Percentiles rank a stretch among this genome's conserved stretches.
Evolutionary conservation across 2,113 vertebrate species (phyloP).

Genomic region (Ceyx cyanopectus): DNA sequence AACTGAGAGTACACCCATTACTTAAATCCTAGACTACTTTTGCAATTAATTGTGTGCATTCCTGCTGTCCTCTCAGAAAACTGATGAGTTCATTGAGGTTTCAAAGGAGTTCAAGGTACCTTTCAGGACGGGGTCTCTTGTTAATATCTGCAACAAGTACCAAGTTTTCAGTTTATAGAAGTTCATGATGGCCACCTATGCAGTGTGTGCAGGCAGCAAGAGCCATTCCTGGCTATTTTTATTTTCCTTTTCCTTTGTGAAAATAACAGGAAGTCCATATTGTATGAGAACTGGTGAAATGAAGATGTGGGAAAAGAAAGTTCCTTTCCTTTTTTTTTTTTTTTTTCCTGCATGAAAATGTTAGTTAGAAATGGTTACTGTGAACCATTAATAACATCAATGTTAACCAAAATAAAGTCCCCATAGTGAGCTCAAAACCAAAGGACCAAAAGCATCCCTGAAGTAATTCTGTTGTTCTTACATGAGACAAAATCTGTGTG

Average conservation of each 20-base stretch:
- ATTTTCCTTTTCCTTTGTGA: background rate
- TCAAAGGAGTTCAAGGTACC: constrained; percentile 5
- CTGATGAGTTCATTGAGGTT: background rate
- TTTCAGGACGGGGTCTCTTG: background rate
- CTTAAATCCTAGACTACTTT: constrained; percentile 27
- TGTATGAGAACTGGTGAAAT: background rate
- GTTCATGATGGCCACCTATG: background rate
- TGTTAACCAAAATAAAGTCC: background rate
- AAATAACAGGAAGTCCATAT: background rate
- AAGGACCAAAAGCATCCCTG: background rate
- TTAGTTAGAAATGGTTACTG: background rate
- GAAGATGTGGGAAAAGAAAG: background rate
- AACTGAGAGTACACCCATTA: constrained; percentile 19
- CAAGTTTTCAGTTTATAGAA: background rate
- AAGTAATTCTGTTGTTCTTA: background rate
- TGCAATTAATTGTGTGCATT: background rate
- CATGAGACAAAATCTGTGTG: background rate
- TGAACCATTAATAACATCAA: background rate
- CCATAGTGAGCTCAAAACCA: background rate
- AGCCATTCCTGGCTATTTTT: background rate
- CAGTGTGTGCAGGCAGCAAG: background rate
- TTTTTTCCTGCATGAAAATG: background rate
- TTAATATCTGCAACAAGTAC: background rate
- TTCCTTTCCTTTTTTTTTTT: background rate
- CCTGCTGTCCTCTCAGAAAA: background rate